A percentile compares a stretch with the other conserved stretches of the same genome.
Evolutionary conservation across 2,113 vertebrate species (phyloP).

Genomic region (Glareola pratincola): DNA sequence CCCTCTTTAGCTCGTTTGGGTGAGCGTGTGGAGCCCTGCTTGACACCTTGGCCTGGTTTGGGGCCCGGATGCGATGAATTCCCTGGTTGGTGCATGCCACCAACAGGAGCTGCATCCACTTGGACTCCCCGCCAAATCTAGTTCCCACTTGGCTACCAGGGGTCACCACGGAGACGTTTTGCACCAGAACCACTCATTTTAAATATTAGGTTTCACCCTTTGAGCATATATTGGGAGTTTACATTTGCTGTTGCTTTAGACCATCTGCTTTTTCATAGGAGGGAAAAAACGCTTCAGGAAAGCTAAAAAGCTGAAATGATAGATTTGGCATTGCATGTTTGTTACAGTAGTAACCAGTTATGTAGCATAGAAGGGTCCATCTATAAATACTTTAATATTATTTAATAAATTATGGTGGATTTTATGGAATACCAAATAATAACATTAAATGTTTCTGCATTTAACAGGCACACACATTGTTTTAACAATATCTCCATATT

Average conservation of each 20-base stretch:
- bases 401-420: slow-evolving; percentile 68
- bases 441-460: slow-evolving; percentile 66
- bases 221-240: slow-evolving; percentile 71
- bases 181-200: slow-evolving; percentile 66
- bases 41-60: not conserved
- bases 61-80: slow-evolving; percentile 62
- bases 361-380: slow-evolving; percentile 16
- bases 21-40: not conserved
- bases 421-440: slow-evolving; percentile 68
- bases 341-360: slow-evolving; percentile 2
- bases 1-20: slow-evolving; percentile 59
- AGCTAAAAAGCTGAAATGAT: slow-evolving; percentile 56
- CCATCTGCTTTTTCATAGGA: slow-evolving; percentile 73
- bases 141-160: slow-evolving; percentile 62
- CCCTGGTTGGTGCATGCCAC: slow-evolving; percentile 74
- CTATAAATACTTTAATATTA: slow-evolving; percentile 68
- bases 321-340: slow-evolving; percentile 49
- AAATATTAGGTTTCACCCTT: slow-evolving; percentile 75
- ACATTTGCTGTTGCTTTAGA: slow-evolving; percentile 72
- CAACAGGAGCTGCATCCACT: slow-evolving; percentile 64
- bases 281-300: slow-evolving; percentile 44
- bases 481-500: slow-evolving; percentile 71
- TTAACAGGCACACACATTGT: slow-evolving; percentile 67
- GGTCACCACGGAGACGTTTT: slow-evolving; percentile 76
- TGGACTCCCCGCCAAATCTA: slow-evolving; percentile 61